These are phyloP conservation scores for Paedocypris micromegethes DNA, from an alignment of 2,797 vertebrate genomes.

Conservation along the genomic window DNA sequence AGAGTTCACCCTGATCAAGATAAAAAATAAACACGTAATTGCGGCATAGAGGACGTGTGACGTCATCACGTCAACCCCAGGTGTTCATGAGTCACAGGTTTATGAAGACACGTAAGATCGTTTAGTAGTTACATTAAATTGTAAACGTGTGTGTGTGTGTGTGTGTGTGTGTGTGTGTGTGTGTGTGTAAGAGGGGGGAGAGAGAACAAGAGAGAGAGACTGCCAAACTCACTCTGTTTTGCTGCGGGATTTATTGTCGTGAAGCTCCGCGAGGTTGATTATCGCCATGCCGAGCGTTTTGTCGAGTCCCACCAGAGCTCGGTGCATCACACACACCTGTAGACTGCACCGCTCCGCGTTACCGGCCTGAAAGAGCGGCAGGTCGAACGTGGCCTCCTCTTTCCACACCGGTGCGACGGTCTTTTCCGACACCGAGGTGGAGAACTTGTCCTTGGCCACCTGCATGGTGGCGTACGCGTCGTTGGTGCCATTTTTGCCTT, in stretches of 20 bases:
- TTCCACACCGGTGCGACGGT: slow-evolving; percentile 80
- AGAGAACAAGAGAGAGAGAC: not conserved
- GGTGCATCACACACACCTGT: slow-evolving; percentile 83
- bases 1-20: not conserved
- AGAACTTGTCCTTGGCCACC: slow-evolving; percentile 85
- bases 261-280: slow-evolving; percentile 74
- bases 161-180: no score
- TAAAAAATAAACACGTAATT: not conserved
- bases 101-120: no score
- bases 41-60: not conserved
- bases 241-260: slow-evolving; percentile 62
- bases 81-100: no score
- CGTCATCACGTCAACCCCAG: not conserved
- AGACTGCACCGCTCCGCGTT: slow-evolving; percentile 62
- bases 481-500: slow-evolving; percentile 83
- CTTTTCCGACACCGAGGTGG: slow-evolving; percentile 86
- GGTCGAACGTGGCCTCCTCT: slow-evolving; percentile 87
- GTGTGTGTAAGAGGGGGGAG: no score
- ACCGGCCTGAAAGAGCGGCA: slow-evolving; percentile 65
- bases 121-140: no score
- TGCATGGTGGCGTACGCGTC: slow-evolving; percentile 90
- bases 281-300: slow-evolving; percentile 85
- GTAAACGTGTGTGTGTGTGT: no score
- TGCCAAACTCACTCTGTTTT: slow-evolving; percentile 74
- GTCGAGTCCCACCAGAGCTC: slow-evolving; percentile 84